Conservation (phyloP, 2,113 vertebrate species). For the Etheostoma cragini region DNA sequence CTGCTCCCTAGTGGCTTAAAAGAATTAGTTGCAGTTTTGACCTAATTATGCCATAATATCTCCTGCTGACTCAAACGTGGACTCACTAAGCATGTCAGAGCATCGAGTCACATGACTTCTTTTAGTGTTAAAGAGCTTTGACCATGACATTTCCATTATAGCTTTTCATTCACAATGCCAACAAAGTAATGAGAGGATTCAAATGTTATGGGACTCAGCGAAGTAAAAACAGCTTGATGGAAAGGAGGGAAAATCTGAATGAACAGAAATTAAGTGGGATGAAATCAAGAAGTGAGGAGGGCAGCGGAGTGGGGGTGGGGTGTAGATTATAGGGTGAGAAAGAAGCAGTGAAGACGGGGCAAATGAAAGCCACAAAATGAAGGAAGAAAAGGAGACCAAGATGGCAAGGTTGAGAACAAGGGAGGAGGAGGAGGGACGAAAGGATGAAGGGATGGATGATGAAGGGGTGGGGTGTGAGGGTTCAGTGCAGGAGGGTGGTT, state of each 20-base stretch:
- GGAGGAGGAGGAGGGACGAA: constrained; percentile 66
- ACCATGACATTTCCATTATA: constrained; percentile 60
- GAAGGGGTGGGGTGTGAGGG: constrained; percentile 77
- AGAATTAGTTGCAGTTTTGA: constrained; percentile 19
- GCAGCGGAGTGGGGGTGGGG: constrained; percentile 63
- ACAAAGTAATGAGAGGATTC: constrained; percentile 67
- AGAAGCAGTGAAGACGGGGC: constrained; percentile 60
- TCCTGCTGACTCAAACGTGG: constrained; percentile 50
- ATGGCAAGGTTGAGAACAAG: constrained; percentile 66
- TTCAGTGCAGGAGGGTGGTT: constrained; percentile 75
- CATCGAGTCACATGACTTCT: constrained; percentile 62
- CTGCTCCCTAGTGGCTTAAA: constrained; percentile 3
- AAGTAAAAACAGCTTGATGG: constrained; percentile 68
- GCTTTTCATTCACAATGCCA: constrained; percentile 40
- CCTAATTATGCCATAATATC: constrained; percentile 60
- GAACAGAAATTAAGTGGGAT: constrained; percentile 82
- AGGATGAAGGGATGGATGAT: constrained; percentile 77
- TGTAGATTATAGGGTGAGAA: constrained; percentile 73
- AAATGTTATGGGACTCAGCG: constrained; percentile 63
- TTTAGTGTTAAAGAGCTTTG: constrained; percentile 44
- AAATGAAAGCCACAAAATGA: constrained; percentile 67
- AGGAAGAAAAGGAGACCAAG: constrained; percentile 65
- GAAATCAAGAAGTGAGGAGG: constrained; percentile 71
- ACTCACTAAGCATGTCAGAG: constrained; percentile 48
- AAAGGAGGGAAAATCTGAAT: constrained; percentile 80